phyloP scores from a whole-genome alignment of 2,888 invertebrate genomes.

The Orgyia antiqua region DNA sequence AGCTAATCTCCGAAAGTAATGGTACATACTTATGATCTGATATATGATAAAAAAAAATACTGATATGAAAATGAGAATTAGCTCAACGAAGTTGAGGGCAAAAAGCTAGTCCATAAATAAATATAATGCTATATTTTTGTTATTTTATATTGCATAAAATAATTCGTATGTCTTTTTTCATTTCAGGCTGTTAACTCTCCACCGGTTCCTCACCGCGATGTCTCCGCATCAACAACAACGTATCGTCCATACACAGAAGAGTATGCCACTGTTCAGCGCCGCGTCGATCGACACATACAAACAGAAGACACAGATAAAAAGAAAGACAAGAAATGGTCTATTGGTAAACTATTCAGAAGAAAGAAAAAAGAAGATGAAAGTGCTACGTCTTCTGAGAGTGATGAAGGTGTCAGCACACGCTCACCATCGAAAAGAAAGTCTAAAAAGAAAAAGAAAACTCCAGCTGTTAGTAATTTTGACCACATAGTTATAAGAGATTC shows the following conservation, averaged over 20 bases:
- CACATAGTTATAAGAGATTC: slow-evolving; percentile 80
- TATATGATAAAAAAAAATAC: too few species aligned
- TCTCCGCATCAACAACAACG: slow-evolving; percentile 43
- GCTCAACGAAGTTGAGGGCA: too few species aligned
- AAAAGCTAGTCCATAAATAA: too few species aligned
- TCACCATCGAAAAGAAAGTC: slow-evolving; percentile 65
- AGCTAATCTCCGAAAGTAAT: too few species aligned
- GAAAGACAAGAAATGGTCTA: slow-evolving; percentile 87
- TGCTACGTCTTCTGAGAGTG: slow-evolving; percentile 75
- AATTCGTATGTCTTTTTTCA: slow-evolving; percentile 11
- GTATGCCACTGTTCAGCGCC: slow-evolving; percentile 54
- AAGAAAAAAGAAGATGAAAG: slow-evolving; percentile 84
- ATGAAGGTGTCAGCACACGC: slow-evolving; percentile 61
- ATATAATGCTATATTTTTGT: too few species aligned
- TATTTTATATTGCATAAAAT: too few species aligned
- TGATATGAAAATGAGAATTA: too few species aligned
- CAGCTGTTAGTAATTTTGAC: slow-evolving; percentile 80
- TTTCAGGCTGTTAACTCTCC: slow-evolving; percentile 76
- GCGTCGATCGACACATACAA: slow-evolving; percentile 48
- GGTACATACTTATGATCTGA: too few species aligned
- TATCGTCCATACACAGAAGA: slow-evolving; percentile 66
- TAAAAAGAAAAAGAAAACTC: slow-evolving; percentile 74
- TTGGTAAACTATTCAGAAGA: slow-evolving; percentile 87
- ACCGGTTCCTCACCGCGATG: slow-evolving; percentile 65
- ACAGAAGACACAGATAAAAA: slow-evolving; percentile 65